Base-by-base conservation (phyloP, 2,113 vertebrate species). In the Phyllostomus discolor region DNA sequence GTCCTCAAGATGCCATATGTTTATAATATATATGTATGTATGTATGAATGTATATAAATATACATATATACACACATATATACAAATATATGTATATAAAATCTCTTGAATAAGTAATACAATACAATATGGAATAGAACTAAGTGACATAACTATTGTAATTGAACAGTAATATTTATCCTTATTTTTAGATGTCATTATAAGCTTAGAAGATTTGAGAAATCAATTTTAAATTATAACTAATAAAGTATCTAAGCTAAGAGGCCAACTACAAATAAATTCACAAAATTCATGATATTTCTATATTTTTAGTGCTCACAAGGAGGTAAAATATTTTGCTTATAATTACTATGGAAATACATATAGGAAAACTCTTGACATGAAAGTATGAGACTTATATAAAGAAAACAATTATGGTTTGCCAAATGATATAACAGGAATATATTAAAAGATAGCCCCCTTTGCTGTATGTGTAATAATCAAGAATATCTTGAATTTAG, bases 191-290 rank as follows among this genome's bases (percentile, higher is more conserved):
- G 11, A 59, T 73, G 69, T 57, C 73, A 91, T 81, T 70, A 10
- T 20, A 84, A 54, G 57, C 24, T 8, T 84, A 10, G 46, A 38
- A 79, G 88, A 50, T 43, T 43, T 50, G 28, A 84, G 10, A 8
- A 78, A 70, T 78, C 52, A 14, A 93, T 17, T 90, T 94, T 54
- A 87, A 96, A 73, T 50, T 83, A 67, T 59, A 54, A 93, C 82
- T 84, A 85, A 84, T 83, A 33, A 79, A 92, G 79, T 33, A 72
- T n/a, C 20, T 72, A 73, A 82, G 4, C 38, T 66, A 26, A 88
- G 10, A 91, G 14, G 4, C 12, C 41, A 88, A 94, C 16, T 48
- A 50, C 11, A 88, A 95, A 83, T 73, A 95, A 35, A 82, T 88
- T 90, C 48, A 59, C 1, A 16, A 88, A 67, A n/a, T 20, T 15